These are phyloP conservation scores for Microplitis demolitor DNA, from an alignment of 1,140 invertebrate genomes.

Conservation along the genomic window DNA sequence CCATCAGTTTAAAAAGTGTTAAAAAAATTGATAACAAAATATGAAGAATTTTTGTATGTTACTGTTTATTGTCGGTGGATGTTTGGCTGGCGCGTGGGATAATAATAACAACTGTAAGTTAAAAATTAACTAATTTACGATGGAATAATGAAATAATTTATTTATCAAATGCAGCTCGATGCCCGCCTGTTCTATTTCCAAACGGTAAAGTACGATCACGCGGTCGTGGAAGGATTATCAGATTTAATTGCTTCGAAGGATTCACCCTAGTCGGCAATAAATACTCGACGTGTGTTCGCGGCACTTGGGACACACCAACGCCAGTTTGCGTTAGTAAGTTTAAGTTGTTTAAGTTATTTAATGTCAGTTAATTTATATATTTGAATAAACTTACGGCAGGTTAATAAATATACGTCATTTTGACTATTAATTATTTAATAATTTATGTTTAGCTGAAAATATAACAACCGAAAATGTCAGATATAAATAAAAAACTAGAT, in stretches of 20 bases:
- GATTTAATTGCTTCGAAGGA: slow-evolving; percentile 63
- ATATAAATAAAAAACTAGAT: too few species aligned
- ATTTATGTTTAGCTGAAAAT: too few species aligned
- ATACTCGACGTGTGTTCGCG: slow-evolving; percentile 66
- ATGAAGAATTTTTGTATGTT: slow-evolving; percentile 12
- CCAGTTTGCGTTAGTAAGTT: slow-evolving; percentile 72
- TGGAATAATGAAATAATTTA: neutral
- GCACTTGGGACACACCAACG: slow-evolving; percentile 65
- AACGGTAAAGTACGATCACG: slow-evolving; percentile 50
- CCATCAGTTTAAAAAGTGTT: too few species aligned
- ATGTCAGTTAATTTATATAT: neutral
- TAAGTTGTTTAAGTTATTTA: neutral
- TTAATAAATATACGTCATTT: slow-evolving; percentile 10
- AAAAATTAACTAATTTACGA: neutral
- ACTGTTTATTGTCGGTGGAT: neutral
- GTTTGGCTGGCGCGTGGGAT: slow-evolving; percentile 12
- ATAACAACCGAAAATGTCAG: too few species aligned
- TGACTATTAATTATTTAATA: neutral
- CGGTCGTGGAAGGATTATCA: slow-evolving; percentile 59
- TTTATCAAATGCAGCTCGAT: slow-evolving; percentile 33
- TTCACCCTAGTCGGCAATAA: slow-evolving; percentile 68
- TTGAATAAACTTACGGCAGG: too few species aligned
- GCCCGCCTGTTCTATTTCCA: slow-evolving; percentile 41
- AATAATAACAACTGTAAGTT: slow-evolving; percentile 17
- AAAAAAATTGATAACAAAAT: neutral